phyloP scores from a whole-genome alignment of 2,888 invertebrate species.

The Drosophila cyrtoloma region DNA sequence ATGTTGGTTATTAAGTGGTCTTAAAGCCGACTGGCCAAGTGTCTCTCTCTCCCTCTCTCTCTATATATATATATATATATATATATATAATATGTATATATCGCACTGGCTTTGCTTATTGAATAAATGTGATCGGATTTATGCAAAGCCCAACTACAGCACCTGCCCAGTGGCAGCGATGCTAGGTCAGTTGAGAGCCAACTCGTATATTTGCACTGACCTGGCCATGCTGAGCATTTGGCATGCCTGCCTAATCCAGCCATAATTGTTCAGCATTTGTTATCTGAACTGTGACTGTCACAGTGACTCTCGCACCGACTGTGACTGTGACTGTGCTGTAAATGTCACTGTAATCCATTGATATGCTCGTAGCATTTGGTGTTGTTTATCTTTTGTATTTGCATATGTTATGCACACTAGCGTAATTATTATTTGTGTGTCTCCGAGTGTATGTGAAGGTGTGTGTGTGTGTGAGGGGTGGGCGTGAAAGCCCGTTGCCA shows the following conservation, averaged over 20 bases:
- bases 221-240: constrained; percentile 41
- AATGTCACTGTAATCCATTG: constrained; percentile 29
- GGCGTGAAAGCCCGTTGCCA: constrained; percentile 23
- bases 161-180: constrained; percentile 13
- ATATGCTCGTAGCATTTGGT: constrained; percentile 25
- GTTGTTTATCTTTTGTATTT: constrained; percentile 54
- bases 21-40: constrained; percentile 68
- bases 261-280: constrained; percentile 74
- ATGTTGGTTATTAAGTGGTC: constrained; percentile 76
- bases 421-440: constrained; percentile 75
- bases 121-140: constrained; percentile 74
- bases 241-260: constrained; percentile 58
- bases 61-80: constrained; percentile 5
- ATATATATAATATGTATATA: constrained; percentile 1
- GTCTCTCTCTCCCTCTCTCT: constrained; percentile 5
- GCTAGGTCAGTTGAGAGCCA: constrained; percentile 7
- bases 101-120: constrained; percentile 53
- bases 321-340: constrained; percentile 24
- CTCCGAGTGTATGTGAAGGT: background rate
- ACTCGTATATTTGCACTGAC: constrained; percentile 28
- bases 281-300: constrained; percentile 49
- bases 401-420: constrained; percentile 59
- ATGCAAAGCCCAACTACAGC: constrained; percentile 65
- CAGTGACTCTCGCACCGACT: constrained; percentile 30
- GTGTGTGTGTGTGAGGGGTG: background rate